Evolutionary conservation across 2,888 invertebrate species (phyloP).

Genomic region (Tanytarsus gracilentus): DNA sequence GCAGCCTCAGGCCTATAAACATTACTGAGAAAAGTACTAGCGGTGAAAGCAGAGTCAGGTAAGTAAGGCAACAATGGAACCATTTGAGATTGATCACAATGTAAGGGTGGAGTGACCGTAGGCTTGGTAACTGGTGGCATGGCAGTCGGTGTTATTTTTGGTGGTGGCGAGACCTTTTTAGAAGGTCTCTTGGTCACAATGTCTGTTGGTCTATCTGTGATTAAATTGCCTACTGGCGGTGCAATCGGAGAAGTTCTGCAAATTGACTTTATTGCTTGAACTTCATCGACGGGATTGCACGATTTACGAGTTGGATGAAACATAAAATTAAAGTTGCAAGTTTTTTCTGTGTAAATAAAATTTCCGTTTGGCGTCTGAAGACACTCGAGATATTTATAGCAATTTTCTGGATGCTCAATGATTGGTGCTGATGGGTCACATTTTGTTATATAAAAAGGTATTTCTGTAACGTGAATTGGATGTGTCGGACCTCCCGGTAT

Average conservation of each 20-base stretch:
- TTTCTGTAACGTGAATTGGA: slow-evolving; percentile 14
- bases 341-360: slow-evolving; percentile 51
- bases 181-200: not conserved
- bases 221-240: not conserved
- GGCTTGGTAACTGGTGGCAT: slow-evolving; percentile 19
- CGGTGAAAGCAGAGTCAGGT: slow-evolving; percentile 49
- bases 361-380: slow-evolving; percentile 43
- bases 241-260: not conserved
- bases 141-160: slow-evolving; percentile 1
- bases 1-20: slow-evolving; percentile 49
- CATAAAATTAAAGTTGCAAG: slow-evolving; percentile 55
- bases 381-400: slow-evolving; percentile 62
- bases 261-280: slow-evolving; percentile 6
- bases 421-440: slow-evolving; percentile 48
- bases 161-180: not conserved
- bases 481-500: slow-evolving; percentile 29
- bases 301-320: slow-evolving; percentile 58
- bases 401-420: slow-evolving; percentile 55
- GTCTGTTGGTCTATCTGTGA: not conserved
- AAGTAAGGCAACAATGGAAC: slow-evolving; percentile 45
- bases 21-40: slow-evolving; percentile 48
- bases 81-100: slow-evolving; percentile 42
- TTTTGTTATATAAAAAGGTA: not conserved
- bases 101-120: slow-evolving; percentile 43
- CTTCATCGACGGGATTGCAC: not conserved